Base-by-base conservation (phyloP, 1,140 invertebrate species). In the Bombus terrestris region DNA sequence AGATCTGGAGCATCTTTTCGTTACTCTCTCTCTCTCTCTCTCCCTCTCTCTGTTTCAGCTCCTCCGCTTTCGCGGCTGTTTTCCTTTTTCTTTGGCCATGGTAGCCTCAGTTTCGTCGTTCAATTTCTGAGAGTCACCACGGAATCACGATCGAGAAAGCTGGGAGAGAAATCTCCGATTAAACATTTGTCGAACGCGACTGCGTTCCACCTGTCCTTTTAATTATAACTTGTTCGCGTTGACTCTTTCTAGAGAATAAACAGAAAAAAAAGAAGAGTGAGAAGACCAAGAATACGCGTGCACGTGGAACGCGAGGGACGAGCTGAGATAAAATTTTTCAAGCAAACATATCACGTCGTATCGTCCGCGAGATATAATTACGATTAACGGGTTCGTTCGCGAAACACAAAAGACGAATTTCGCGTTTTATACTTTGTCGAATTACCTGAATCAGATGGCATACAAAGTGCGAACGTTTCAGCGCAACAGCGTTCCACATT, bases 1-100 rank as follows among this genome's bases (percentile, higher is more conserved):
- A 90, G 85, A 87, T 68, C 66, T 15, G 43, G 25, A 69, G 68
- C 41, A 77, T 89, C 88, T 86, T 89, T 78, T 43, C 69, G 32
- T 59, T 72, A 22, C 69, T 71, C 47, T 68, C n/a, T 75, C 73
- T 37, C 75, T 71, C 47, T 59, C 25, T 80, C 73, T 3, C 43
- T 47, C 77, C 57, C 37, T 57, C 79, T 57, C 39, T 3, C 53
- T 28, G 18, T 13, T 39, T 35, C n/a, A n/a, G 25, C 41, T 15
- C 39, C 64, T 39, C 25, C 43, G n/a, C 57, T 66, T 62, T 32
- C 64, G 47, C 57, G 37, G 28, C 43, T 37, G 62, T 81, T 88
- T 87, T 75, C 72, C 66, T 76, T 86, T 81, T 81, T 69, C 72
- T 37, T 37, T 39, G 53, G 64, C 57, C 81, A 10, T 10, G 35